Conservation (phyloP, 2,797 vertebrate genomes). For the Percopsis omiscomaycus region DNA sequence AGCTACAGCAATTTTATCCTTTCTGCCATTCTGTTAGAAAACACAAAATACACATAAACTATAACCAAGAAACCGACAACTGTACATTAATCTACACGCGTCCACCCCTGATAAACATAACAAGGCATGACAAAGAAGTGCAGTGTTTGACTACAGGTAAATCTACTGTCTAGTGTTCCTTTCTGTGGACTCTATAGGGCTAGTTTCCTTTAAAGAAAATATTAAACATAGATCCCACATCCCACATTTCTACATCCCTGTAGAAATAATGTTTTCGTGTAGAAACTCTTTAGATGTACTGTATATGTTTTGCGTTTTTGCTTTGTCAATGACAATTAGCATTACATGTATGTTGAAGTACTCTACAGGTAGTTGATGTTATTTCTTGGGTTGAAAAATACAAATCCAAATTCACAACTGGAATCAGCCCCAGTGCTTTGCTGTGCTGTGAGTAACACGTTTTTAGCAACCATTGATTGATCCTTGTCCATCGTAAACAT, state of each 20-base stretch:
- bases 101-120: constrained; percentile 27
- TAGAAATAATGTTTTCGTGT: constrained; percentile 21
- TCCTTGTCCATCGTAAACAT: neutral
- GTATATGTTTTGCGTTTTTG: too few relatives aligned
- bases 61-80: constrained; percentile 17
- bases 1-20: constrained; percentile 14
- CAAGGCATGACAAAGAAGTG: constrained; percentile 28
- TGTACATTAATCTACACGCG: constrained; percentile 54
- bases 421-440: too few relatives aligned
- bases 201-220: constrained; percentile 28
- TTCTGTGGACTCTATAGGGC: constrained; percentile 31
- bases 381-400: too few relatives aligned
- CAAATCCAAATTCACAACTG: too few relatives aligned
- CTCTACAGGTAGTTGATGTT: too few relatives aligned
- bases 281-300: neutral
- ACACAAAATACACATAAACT: constrained; percentile 43
- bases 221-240: constrained; percentile 10
- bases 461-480: neutral
- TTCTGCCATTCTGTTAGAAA: constrained; percentile 32
- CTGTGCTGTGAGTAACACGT: too few relatives aligned
- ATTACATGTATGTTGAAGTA: too few relatives aligned
- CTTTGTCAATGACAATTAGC: too few relatives aligned
- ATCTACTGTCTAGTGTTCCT: constrained; percentile 22
- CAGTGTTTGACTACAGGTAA: constrained; percentile 36
- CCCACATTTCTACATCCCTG: constrained; percentile 4